These are phyloP conservation scores for Labeo rohita DNA, from an alignment of 2,113 vertebrate genomes.

Conservation along the genomic window DNA sequence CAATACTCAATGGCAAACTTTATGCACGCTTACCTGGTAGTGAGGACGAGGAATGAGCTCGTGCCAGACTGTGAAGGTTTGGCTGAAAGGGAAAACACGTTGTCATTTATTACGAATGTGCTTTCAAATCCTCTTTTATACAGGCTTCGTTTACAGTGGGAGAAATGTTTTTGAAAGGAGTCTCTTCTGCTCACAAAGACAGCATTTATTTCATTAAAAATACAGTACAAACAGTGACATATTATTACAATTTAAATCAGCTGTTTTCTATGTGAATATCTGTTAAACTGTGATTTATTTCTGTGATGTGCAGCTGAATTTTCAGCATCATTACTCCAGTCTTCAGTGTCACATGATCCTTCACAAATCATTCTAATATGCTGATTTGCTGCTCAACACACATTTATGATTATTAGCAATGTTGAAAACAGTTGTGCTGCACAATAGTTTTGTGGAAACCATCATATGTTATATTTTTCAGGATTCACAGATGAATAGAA, in stretches of 20 bases:
- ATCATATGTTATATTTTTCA: too few relatives aligned
- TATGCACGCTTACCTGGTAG: slow-evolving; percentile 76
- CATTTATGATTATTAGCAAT: too few relatives aligned
- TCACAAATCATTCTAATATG: neutral
- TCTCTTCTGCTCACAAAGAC: neutral
- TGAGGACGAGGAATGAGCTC: slow-evolving; percentile 81
- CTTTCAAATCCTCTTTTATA: too few relatives aligned
- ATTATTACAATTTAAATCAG: neutral
- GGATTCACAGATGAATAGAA: too few relatives aligned
- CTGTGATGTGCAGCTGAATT: neutral
- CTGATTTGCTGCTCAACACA: too few relatives aligned
- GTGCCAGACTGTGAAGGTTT: slow-evolving; percentile 76
- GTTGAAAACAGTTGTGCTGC: too few relatives aligned
- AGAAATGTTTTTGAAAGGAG: neutral
- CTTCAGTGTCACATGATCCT: neutral
- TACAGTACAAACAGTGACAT: neutral
- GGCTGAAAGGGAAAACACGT: slow-evolving; percentile 69
- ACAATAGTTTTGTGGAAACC: too few relatives aligned
- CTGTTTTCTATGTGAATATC: neutral
- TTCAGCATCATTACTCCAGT: neutral
- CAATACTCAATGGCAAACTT: neutral
- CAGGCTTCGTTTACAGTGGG: neutral
- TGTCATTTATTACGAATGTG: slow-evolving; percentile 10
- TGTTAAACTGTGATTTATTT: neutral
- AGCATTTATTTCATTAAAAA: neutral